Base-by-base conservation (phyloP, 2,113 vertebrate genomes). In the Hypanus sabinus region DNA sequence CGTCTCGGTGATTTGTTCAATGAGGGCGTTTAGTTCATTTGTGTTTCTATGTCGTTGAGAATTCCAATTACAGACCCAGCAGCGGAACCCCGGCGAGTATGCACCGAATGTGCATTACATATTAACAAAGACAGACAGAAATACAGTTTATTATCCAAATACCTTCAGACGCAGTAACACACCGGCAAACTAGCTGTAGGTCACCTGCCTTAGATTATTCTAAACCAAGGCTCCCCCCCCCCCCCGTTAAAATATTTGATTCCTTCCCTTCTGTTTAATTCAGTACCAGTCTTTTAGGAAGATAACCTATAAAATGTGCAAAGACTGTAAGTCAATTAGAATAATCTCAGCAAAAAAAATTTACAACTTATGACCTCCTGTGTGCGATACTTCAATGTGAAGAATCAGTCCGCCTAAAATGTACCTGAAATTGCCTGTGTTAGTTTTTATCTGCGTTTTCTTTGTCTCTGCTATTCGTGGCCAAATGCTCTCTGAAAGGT, bases 81-180 rank as follows among this genome's bases (percentile, higher is more conserved):
- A 75, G 68, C 73, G 68, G 70, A 93, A 73, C 68, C 91, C 22
- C 24, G 70, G 36, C 55, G 70, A 93, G 68, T 38, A 93, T 93
- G 70, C 73, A 33, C 91, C 73, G 70, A 93, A 93, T 93, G 91
- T 30, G 91, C 24, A 55, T 38, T 73, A 92, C 65, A 70, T 71
- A 92, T 92, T 62, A 92, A 38, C 91, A 75, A 27, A 55, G 36
- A 7, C 20, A 30, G 20, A 75, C 68, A 33, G 55, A 38, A 46
- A 73, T 75, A 14, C 70, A 93, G 70, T 73, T 73, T 93, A 30
- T 10, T 93, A 68, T 73, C 91, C 73, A 73, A 73, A 75, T 73
- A 73, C 38, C 38, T 46, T 30, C 36, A 27, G 46, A 75, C 30
- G 38, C 11, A 55, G 70, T 55, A 73, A 75, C 55, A 93, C 12